phyloP scores from a whole-genome alignment of 2,797 vertebrate genomes.

The Helicolenus hilgendorfi region DNA sequence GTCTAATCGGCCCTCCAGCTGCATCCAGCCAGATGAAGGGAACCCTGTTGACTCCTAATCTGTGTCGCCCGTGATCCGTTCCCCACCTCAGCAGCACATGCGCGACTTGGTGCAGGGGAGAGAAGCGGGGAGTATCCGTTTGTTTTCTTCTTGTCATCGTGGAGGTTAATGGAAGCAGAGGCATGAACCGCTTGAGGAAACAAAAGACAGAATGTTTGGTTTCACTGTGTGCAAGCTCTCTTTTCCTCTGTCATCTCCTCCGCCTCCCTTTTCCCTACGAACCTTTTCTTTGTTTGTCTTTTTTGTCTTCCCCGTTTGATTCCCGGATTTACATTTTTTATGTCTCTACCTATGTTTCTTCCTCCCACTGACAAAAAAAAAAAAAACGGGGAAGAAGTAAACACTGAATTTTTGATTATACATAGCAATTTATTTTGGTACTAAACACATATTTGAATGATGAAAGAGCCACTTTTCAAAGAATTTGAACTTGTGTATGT shows the following conservation, averaged over 20 bases:
- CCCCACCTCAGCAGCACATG: conserved; percentile 68
- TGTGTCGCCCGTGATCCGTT: conserved; percentile 79
- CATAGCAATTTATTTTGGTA: background rate
- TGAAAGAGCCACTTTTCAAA: background rate
- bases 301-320: conserved; percentile 34
- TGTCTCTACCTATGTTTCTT: conserved; percentile 7
- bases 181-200: conserved; percentile 77
- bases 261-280: conserved; percentile 9
- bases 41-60: conserved; percentile 84
- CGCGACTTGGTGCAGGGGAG: conserved; percentile 48
- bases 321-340: conserved; percentile 32
- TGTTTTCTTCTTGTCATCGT: conserved; percentile 79
- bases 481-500: background rate
- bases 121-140: conserved; percentile 56
- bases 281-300: conserved; percentile 10
- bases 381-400: conserved; percentile 4
- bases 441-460: background rate
- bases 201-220: conserved; percentile 78
- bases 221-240: conserved; percentile 65
- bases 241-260: conserved; percentile 53
- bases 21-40: conserved; percentile 81
- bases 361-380: conserved; percentile 20
- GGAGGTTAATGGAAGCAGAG: conserved; percentile 83
- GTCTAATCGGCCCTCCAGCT: conserved; percentile 82
- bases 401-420: conserved; percentile 35